These are phyloP conservation scores for Zaprionus lineosus DNA, from an alignment of 2,888 invertebrate genomes.

Conservation along the genomic window DNA sequence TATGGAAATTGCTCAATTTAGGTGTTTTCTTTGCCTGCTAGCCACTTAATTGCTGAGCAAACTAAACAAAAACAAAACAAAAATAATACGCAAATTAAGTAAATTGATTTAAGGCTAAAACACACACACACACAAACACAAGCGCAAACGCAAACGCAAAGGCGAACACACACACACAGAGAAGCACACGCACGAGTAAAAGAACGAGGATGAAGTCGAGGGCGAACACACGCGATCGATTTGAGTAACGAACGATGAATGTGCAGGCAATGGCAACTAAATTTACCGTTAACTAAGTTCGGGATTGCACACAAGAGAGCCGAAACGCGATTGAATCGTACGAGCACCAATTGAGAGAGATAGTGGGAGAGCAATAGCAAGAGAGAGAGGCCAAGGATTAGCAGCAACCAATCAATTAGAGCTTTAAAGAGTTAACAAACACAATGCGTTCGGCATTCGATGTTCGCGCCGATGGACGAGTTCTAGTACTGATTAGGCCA, in stretches of 20 bases:
- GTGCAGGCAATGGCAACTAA: conserved; percentile 26
- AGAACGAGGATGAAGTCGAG: neutral
- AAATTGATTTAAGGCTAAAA: conserved; percentile 41
- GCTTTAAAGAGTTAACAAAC: neutral
- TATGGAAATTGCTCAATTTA: conserved; percentile 17
- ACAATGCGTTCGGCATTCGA: conserved; percentile 9
- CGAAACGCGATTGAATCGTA: too few species aligned
- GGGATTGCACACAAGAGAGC: neutral
- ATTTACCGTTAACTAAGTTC: conserved; percentile 48
- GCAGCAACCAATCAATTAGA: neutral
- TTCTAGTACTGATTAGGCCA: conserved; percentile 55
- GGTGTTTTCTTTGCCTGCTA: conserved; percentile 15
- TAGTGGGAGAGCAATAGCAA: neutral
- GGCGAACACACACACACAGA: conserved; percentile 7
- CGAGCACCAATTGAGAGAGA: neutral
- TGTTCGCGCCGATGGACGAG: conserved; percentile 44
- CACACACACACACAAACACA: conserved; percentile 16
- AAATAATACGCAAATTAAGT: conserved; percentile 39
- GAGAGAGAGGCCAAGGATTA: conserved; percentile 24
- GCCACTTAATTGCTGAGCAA: conserved; percentile 42
- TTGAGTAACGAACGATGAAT: conserved; percentile 8
- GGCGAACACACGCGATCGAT: conserved; percentile 22
- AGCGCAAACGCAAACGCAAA: neutral
- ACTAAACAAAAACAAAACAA: conserved; percentile 52
- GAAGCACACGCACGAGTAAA: neutral